Base-by-base conservation (phyloP, 2,888 invertebrate genomes). In the Drosophila yooni region DNA sequence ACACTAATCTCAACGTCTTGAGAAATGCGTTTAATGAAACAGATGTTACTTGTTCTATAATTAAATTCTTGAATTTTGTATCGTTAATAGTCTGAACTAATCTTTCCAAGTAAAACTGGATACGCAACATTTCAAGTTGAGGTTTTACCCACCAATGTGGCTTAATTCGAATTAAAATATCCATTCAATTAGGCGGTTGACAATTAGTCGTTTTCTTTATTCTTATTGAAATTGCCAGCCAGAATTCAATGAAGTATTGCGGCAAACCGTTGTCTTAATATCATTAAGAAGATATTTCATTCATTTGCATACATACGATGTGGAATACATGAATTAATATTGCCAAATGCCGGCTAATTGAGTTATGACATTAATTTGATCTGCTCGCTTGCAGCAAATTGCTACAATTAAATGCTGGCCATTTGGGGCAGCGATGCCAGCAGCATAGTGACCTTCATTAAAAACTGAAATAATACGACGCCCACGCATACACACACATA, bases 341-440 rank as follows among this genome's bases (percentile, higher is more conserved):
- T 50, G 56, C 52, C 56, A 43, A 65, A 34, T 71, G 86, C 50
- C 65, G 76, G 70, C 74, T 89, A 88, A 88, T 88, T 89, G 79
- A 88, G 86, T 88, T 86, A 88, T 81, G 81, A 52, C 81, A 89
- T 88, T 86, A 87, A 87, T 89, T 83, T 86, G 81, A 87, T 87
- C 83, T 76, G 73, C 52, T 56, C 59, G 57, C 68, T 74, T 76
- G 63, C 57, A 74, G 84, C 73, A 87, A 89, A 87, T 79, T 87
- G 75, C 75, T 73, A 73, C 83, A 89, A 87, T 87, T 87, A 89
- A 87, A 77, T 71, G 67, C 40, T 51, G 76, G 63, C 59, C 77
- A 70, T 65, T 73, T 68, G 40, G 40, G 66, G 29, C 76, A 74
- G 67, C 67, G n/a, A 48, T 48, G 82, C 54, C 63, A 74, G 82